Evolutionary conservation across 2,113 vertebrate species (phyloP).

Genomic region (Rhinoderma darwinii): DNA sequence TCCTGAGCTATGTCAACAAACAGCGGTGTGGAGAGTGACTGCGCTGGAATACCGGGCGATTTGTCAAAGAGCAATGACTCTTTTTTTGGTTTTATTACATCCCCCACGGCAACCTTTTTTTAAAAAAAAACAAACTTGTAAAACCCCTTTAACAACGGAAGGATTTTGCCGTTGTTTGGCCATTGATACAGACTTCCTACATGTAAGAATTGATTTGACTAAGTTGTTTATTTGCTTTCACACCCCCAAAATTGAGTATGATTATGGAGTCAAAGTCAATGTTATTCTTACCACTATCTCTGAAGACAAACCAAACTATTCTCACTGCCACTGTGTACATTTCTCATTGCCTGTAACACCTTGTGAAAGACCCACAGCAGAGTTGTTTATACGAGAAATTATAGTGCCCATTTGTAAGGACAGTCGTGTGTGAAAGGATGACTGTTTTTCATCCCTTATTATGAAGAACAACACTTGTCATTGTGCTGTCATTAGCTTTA

Average conservation of each 20-base stretch:
- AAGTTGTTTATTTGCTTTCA: conserved; percentile 7
- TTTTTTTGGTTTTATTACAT: too few species aligned
- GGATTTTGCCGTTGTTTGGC: too few species aligned
- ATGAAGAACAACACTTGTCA: conserved; percentile 48
- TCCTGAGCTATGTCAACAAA: too few species aligned
- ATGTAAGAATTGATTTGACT: not conserved
- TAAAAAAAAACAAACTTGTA: too few species aligned
- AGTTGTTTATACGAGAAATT: conserved; percentile 36
- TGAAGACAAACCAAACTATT: not conserved
- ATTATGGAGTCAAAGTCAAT: conserved; percentile 3
- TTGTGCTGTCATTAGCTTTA: conserved; percentile 26
- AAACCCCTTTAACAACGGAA: not conserved
- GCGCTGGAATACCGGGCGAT: too few species aligned
- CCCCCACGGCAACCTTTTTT: too few species aligned
- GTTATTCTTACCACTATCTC: conserved; percentile 6
- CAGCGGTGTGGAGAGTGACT: too few species aligned
- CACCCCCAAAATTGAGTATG: not conserved
- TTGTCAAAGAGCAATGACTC: too few species aligned
- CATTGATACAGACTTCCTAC: not conserved
- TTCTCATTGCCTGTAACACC: conserved; percentile 41
- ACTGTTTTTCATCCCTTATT: conserved; percentile 44
- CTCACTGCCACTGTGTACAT: conserved; percentile 16
- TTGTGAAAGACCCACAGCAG: conserved; percentile 34
- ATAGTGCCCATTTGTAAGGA: conserved; percentile 36
- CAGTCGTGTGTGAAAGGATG: conserved; percentile 29